These are phyloP conservation scores for Noctua pronuba DNA, from an alignment of 2,888 invertebrate genomes.

Conservation along the genomic window DNA sequence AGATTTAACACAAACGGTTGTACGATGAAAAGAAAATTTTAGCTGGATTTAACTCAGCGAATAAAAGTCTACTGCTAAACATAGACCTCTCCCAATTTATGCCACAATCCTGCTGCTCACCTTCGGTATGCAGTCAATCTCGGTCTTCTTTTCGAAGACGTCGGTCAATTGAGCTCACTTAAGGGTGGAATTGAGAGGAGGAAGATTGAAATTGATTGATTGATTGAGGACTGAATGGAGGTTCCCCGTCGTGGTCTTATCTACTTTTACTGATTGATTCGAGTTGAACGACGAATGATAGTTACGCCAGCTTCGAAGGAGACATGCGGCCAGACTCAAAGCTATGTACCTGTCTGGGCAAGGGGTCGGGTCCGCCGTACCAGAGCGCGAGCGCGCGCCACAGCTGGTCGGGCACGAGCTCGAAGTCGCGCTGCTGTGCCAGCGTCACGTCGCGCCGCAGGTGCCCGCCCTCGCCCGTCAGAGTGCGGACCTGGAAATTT, in stretches of 20 bases:
- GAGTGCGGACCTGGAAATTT: conserved; percentile 89
- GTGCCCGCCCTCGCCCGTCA: conserved; percentile 97
- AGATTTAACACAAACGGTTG: too few relatives aligned
- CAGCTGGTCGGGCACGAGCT: conserved; percentile 95
- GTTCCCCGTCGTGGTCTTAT: too few relatives aligned
- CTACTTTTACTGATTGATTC: not conserved
- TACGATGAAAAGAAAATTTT: too few relatives aligned
- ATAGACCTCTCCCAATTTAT: not conserved
- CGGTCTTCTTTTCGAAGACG: not conserved
- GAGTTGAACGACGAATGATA: not conserved
- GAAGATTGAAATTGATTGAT: too few relatives aligned
- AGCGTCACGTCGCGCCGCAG: conserved; percentile 93
- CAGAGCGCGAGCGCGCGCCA: conserved; percentile 96
- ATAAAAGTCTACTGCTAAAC: not conserved
- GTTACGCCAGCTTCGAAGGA: not conserved
- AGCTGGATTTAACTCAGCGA: not conserved
- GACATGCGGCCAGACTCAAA: not conserved
- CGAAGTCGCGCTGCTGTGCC: conserved; percentile 95
- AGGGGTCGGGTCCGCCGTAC: conserved; percentile 95
- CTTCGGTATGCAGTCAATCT: not conserved
- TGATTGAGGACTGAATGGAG: too few relatives aligned
- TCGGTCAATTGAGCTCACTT: not conserved
- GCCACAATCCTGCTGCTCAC: not conserved
- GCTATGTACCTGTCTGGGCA: conserved; percentile 92
- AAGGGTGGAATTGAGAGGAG: too few relatives aligned